phyloP scores from a whole-genome alignment of 2,888 invertebrate species.

The Hydropsyche betteni region DNA sequence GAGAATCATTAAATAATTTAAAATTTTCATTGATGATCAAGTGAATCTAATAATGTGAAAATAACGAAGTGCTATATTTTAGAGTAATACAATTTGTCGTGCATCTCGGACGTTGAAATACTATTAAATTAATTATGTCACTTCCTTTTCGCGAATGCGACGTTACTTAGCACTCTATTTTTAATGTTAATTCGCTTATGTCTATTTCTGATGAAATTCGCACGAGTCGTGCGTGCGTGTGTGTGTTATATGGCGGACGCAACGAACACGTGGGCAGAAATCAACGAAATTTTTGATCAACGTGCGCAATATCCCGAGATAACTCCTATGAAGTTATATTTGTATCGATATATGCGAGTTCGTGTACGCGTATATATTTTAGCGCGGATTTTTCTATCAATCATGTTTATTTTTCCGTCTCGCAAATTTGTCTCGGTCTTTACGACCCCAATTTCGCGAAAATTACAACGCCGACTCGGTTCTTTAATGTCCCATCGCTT shows the following conservation, averaged over 20 bases:
- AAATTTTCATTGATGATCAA: no score
- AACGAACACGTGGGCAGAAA: constrained; percentile 15
- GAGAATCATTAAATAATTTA: no score
- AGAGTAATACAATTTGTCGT: not conserved
- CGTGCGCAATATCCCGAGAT: constrained; percentile 21
- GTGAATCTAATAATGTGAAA: no score
- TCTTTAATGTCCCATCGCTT: no score
- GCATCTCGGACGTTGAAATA: constrained; percentile 1
- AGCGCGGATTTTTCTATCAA: constrained; percentile 12
- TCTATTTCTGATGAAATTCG: constrained; percentile 24
- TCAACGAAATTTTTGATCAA: constrained; percentile 25
- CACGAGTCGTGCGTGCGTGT: not conserved
- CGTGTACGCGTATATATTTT: not conserved
- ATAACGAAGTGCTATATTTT: no score
- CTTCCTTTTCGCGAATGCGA: not conserved
- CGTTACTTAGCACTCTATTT: constrained; percentile 19
- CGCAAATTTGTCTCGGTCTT: constrained; percentile 34
- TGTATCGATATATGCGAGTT: not conserved
- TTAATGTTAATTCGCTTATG: constrained; percentile 24
- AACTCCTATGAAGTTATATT: constrained; percentile 1
- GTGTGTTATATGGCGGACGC: constrained; percentile 1
- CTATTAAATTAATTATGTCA: not conserved
- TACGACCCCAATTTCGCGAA: constrained; percentile 31
- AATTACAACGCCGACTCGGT: no score
- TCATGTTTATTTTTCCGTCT: constrained; percentile 32